These are phyloP conservation scores for Norana najaformis DNA, from an alignment of 2,888 invertebrate species.

Conservation along the genomic window DNA sequence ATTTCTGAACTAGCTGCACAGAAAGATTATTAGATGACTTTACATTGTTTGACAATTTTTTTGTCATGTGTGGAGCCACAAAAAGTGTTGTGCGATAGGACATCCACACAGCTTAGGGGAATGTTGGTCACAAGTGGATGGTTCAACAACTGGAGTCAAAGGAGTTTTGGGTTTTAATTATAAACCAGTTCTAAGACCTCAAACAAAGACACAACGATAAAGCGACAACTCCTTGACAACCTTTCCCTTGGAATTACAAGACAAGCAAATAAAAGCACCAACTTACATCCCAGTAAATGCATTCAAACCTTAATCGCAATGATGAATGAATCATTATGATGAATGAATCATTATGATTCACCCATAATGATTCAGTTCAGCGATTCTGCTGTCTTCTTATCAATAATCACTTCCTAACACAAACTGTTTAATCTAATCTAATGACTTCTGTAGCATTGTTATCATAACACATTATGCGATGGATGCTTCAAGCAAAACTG, in stretches of 20 bases:
- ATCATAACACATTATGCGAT: no score
- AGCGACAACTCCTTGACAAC: no score
- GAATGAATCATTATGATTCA: neutral
- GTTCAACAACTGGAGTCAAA: neutral
- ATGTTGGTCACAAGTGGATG: neutral
- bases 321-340: no score
- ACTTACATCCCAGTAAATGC: no score
- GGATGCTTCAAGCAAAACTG: no score
- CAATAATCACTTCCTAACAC: neutral
- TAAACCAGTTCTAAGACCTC: neutral
- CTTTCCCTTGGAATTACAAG: no score
- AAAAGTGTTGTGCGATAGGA: neutral
- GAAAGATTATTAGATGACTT: no score
- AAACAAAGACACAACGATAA: neutral
- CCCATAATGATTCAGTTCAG: neutral
- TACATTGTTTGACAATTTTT: neutral
- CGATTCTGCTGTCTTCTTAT: neutral
- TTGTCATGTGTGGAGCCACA: neutral
- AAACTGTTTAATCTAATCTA: no score
- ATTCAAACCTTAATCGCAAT: no score
- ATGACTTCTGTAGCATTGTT: no score
- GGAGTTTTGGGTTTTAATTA: neutral
- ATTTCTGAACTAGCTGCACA: neutral
- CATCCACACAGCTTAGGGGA: neutral
- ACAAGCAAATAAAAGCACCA: no score